These are phyloP conservation scores for Motacilla alba DNA, from an alignment of 2,113 vertebrate species.

Conservation along the genomic window DNA sequence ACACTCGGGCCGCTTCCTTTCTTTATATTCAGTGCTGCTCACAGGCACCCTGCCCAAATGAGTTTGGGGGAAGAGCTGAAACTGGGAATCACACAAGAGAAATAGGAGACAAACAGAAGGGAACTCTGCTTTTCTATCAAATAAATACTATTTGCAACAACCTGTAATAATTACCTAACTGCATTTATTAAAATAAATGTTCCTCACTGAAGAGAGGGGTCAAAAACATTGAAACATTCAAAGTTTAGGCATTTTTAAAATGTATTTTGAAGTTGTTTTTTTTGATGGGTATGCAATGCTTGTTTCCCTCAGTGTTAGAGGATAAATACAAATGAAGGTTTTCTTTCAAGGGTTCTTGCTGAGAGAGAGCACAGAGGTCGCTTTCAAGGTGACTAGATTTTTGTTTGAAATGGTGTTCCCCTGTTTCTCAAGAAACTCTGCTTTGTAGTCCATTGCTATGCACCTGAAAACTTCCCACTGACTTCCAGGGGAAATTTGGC, in stretches of 20 bases:
- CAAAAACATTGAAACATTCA: neutral
- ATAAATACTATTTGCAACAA: neutral
- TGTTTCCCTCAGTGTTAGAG: neutral
- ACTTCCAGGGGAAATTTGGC: constrained; percentile 50
- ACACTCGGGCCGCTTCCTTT: constrained; percentile 15
- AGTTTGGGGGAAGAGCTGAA: constrained; percentile 12
- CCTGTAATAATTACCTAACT: neutral
- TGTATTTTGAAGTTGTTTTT: neutral
- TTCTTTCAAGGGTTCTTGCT: constrained; percentile 1
- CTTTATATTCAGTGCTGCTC: constrained; percentile 5
- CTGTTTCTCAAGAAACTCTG: neutral
- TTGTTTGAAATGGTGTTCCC: neutral
- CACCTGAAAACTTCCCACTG: constrained; percentile 55
- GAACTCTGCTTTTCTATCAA: neutral
- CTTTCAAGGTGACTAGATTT: neutral
- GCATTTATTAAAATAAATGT: neutral
- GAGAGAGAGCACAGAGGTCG: neutral
- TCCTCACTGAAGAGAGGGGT: neutral
- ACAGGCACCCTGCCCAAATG: constrained; percentile 22
- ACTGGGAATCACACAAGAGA: neutral
- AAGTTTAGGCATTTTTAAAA: neutral
- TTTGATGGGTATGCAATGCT: neutral
- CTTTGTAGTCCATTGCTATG: constrained; percentile 11
- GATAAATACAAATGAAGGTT: constrained; percentile 32
- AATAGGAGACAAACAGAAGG: neutral